Base-by-base conservation (phyloP, 2,888 invertebrate genomes). In the Dasypogon diadema region DNA sequence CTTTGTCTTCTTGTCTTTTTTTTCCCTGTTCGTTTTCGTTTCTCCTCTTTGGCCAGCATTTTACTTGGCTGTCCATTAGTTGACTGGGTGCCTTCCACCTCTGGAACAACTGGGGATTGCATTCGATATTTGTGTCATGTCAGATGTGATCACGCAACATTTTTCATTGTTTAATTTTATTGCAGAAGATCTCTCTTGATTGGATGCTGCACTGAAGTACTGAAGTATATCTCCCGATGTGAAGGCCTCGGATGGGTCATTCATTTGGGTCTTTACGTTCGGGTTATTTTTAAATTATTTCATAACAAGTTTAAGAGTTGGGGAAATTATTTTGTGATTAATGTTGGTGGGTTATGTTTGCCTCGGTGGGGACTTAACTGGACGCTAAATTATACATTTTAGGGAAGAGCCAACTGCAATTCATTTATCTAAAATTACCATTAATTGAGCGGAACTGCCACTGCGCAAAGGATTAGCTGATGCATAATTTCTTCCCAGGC, bases 91-190 rank as follows among this genome's bases (percentile, higher is more conserved):
- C 54, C 48, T 54, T 30, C 56, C 12, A 46, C 24, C 8, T 10
- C 8, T 24, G 14, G 60, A 54, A 54, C 54, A 54, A 51, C 70
- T 70, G 51, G 54, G 70, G 54, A 30, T 54, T 54, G 22, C 73
- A 73, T 55, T 73, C 56, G 73, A 73, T 56, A 56, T 74, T 60
- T 74, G 74, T 74, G 74, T 74, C 74, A 74, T 74, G 58, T 74
- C 56, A 58, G 56, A 75, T 68, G 55, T 68, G 65, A 68, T 75
- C 75, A 75, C 76, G 74, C 55, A 68, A 68, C 72, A 77, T 77
- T 70, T 74, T 77, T 77, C 77, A 75, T 77, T 77, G 75, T 75
- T 75, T 63, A 77, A 77, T 77, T 75, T 75, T 74, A 74, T 74
- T 74, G 58, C 46, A 48, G 58, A 16, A 73, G 56, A 56, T 73